These are phyloP conservation scores for Vandiemenella viatica DNA, from an alignment of 2,888 invertebrate genomes.

Conservation along the genomic window DNA sequence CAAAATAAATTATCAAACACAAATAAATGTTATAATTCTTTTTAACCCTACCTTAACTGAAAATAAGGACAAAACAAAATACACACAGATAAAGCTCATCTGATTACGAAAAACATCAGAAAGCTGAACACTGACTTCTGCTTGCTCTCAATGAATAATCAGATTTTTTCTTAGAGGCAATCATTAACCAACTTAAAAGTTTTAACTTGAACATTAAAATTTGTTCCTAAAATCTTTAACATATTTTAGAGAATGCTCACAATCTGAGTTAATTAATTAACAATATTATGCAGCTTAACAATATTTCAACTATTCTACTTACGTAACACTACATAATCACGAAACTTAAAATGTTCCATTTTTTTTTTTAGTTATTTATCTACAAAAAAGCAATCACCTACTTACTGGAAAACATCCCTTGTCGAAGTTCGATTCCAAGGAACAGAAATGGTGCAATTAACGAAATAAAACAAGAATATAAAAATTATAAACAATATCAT, in stretches of 20 bases:
- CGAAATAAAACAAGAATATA: slow-evolving; percentile 31
- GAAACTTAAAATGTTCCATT: slow-evolving; percentile 11
- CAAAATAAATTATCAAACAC: slow-evolving; percentile 11
- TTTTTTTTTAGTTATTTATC: slow-evolving; percentile 7
- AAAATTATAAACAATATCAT: slow-evolving; percentile 18
- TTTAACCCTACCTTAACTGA: slow-evolving; percentile 15
- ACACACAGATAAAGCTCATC: too few species aligned
- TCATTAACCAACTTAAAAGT: too few species aligned
- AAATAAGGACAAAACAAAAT: slow-evolving; percentile 16
- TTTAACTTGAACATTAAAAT: too few species aligned
- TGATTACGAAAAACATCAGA: too few species aligned
- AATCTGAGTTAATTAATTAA: background rate
- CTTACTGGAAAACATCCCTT: slow-evolving; percentile 65
- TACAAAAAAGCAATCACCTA: slow-evolving; percentile 29
- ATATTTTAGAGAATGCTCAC: too few species aligned
- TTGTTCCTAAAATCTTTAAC: too few species aligned
- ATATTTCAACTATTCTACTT: slow-evolving; percentile 16
- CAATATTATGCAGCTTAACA: slow-evolving; percentile 12
- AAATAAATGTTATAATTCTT: slow-evolving; percentile 29
- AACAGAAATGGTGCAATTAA: slow-evolving; percentile 49
- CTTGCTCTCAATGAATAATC: too few species aligned
- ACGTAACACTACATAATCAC: slow-evolving; percentile 14
- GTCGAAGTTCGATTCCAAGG: slow-evolving; percentile 44
- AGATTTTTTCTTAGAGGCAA: too few species aligned
- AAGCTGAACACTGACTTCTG: too few species aligned